Percentiles rank a stretch among this genome's conserved stretches.
These are phyloP conservation scores for Myoxocephalus aenaeus DNA, from an alignment of 2,797 vertebrate species.

Conservation along the genomic window DNA sequence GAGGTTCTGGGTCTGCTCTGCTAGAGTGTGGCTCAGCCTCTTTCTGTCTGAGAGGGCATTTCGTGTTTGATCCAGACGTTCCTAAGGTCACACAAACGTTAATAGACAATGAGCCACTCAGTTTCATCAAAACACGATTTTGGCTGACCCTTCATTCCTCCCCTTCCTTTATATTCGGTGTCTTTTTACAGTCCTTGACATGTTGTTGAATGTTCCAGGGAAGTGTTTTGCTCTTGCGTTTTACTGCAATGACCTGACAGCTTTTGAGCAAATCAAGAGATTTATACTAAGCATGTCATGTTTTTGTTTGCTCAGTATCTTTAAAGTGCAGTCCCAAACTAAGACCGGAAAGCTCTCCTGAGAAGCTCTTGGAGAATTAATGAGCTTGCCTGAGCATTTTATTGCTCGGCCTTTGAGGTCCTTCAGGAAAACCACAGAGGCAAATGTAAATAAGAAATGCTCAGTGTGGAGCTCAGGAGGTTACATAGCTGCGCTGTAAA, in stretches of 20 bases:
- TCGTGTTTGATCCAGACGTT: conserved; percentile 79
- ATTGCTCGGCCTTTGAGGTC: conserved; percentile 70
- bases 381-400: conserved; percentile 71
- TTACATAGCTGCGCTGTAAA: conserved; percentile 63
- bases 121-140: conserved; percentile 26
- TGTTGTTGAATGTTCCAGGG: conserved; percentile 19
- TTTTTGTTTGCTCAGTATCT: conserved; percentile 80
- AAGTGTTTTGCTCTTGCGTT: conserved; percentile 44
- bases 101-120: conserved; percentile 25
- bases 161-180: conserved; percentile 8
- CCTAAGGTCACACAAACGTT: conserved; percentile 71
- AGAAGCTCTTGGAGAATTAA: conserved; percentile 75
- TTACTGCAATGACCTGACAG: conserved; percentile 57
- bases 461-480: conserved; percentile 55
- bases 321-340: conserved; percentile 68
- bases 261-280: conserved; percentile 64
- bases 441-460: conserved; percentile 69
- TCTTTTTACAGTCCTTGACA: conserved; percentile 40
- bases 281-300: conserved; percentile 67
- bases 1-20: conserved; percentile 74
- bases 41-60: conserved; percentile 82
- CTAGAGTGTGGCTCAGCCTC: conserved; percentile 78
- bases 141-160: conserved; percentile 18
- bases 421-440: conserved; percentile 65
- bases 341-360: conserved; percentile 70